A percentile compares a stretch with the other conserved stretches of the same genome.
Conservation (phyloP, 2,113 vertebrate genomes). For the Choloepus hoffmanni region DNA sequence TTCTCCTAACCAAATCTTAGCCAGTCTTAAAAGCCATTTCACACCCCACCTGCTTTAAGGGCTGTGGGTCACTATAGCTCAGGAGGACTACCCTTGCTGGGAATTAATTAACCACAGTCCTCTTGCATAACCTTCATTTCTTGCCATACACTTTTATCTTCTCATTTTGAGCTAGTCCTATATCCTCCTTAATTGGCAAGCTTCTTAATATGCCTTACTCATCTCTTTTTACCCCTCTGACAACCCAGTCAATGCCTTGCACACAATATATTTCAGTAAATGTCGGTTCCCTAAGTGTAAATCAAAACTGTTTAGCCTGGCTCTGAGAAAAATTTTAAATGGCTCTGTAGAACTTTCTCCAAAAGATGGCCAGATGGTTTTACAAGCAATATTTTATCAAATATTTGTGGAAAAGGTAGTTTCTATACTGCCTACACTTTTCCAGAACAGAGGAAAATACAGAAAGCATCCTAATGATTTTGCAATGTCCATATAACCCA, state of each 20-base stretch:
- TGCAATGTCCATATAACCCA: neutral
- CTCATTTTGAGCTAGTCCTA: neutral
- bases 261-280: neutral
- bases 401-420: neutral
- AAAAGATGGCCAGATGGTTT: constrained; percentile 20
- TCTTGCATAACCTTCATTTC: neutral
- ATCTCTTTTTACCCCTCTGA: neutral
- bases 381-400: neutral
- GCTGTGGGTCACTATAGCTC: neutral
- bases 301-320: neutral
- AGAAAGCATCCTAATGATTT: neutral
- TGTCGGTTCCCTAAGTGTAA: neutral
- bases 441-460: neutral
- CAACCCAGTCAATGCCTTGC: neutral
- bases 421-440: neutral
- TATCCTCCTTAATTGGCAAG: neutral
- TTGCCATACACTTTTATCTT: neutral
- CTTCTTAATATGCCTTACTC: neutral
- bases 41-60: neutral
- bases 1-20: neutral
- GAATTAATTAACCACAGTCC: neutral
- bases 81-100: neutral
- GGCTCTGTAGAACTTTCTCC: neutral
- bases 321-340: neutral
- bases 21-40: neutral